Conservation (phyloP, 2,113 vertebrate genomes). For the Notiomystis cincta region DNA sequence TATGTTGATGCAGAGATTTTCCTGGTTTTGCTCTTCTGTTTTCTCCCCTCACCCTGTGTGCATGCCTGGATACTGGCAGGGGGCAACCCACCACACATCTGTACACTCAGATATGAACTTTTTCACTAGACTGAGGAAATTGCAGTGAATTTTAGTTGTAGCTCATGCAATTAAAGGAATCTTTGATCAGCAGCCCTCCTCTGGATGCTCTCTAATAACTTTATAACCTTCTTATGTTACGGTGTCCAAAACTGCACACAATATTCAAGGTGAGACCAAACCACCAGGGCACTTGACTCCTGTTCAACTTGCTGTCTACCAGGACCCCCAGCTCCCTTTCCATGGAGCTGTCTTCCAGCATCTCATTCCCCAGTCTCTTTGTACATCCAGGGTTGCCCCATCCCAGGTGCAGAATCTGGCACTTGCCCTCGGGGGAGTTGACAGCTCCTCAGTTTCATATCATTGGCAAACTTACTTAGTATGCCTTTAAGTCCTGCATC, state of each 20-base stretch:
- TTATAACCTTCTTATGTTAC: background rate
- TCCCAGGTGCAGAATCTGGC: accelerated
- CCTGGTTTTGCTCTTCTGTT: background rate
- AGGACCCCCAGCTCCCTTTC: background rate
- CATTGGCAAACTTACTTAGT: background rate
- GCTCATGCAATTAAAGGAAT: background rate
- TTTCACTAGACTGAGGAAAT: background rate
- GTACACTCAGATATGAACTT: background rate
- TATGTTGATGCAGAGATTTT: background rate
- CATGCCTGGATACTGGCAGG: background rate
- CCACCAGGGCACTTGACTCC: background rate
- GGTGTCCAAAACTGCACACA: background rate
- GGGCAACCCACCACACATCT: background rate
- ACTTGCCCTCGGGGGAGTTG: background rate
- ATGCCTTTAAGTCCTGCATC: background rate
- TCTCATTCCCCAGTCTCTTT: background rate
- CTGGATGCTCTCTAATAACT: background rate
- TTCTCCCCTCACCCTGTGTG: background rate
- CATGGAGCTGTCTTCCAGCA: background rate
- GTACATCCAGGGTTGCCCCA: background rate
- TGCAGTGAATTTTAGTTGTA: background rate
- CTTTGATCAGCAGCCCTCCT: background rate
- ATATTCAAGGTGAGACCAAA: background rate
- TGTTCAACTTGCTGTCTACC: background rate
- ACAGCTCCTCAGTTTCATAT: background rate